A percentile compares a stretch with the other conserved stretches of the same genome.
Evolutionary conservation across 1,140 invertebrate species (phyloP).

Genomic region (Sarcophaga bullata): DNA sequence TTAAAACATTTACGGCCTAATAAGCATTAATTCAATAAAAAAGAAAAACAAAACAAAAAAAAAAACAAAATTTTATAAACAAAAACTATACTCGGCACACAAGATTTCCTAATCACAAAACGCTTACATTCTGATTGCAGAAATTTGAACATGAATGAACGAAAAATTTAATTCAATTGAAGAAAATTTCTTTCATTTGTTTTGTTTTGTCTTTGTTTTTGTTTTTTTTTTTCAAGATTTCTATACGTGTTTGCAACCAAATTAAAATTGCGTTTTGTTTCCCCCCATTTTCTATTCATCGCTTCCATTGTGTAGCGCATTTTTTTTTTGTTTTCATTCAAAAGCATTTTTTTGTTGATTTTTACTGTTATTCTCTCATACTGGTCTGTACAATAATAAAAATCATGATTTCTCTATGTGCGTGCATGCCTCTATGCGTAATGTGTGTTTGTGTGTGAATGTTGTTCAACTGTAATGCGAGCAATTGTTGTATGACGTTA

Average conservation of each 20-base stretch:
- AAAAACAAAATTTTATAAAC: no score
- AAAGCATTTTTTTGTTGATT: constrained; percentile 6
- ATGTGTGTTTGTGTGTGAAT: background rate
- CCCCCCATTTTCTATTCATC: background rate
- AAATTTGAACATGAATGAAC: no score
- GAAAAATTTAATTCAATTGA: no score
- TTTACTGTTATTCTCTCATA: background rate
- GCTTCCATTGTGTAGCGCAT: background rate
- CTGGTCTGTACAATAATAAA: background rate
- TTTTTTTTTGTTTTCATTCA: no score
- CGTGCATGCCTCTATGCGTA: background rate
- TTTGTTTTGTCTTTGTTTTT: no score
- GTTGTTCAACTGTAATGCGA: background rate
- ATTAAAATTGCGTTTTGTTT: background rate
- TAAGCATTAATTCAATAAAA: background rate
- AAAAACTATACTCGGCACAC: no score
- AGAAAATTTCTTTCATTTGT: no score
- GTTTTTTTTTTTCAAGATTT: no score
- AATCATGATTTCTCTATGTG: background rate
- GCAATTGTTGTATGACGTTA: constrained; percentile 24
- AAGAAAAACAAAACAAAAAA: background rate
- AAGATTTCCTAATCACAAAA: no score
- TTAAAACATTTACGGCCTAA: background rate
- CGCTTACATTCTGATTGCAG: no score
- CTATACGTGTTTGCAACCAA: background rate